A percentile compares a stretch with the other conserved stretches of the same genome.
phyloP scores from a whole-genome alignment of 1,140 invertebrate species.

The Drosophila dunni region DNA sequence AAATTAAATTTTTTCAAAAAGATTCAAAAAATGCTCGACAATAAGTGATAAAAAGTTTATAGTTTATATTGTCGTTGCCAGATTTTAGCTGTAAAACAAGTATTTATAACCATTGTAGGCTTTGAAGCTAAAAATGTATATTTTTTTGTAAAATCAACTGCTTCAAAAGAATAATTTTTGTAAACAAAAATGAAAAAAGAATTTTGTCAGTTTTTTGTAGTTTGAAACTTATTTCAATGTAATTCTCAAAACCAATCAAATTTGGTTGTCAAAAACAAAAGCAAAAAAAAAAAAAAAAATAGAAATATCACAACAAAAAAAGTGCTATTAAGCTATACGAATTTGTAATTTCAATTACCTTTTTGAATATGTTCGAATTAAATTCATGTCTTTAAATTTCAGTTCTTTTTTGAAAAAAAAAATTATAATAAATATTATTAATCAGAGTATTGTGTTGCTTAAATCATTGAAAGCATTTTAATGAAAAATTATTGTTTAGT shows the following conservation, averaged over 20 bases:
- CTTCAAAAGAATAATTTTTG: slow-evolving; percentile 18
- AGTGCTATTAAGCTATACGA: slow-evolving; percentile 24
- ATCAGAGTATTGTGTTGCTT: slow-evolving; percentile 26
- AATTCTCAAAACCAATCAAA: slow-evolving; percentile 2
- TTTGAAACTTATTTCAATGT: slow-evolving; percentile 23
- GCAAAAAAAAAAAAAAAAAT: slow-evolving; percentile 6
- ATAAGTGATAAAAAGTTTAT: slow-evolving; percentile 32
- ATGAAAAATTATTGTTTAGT: slow-evolving; percentile 29
- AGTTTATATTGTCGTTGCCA: slow-evolving; percentile 39
- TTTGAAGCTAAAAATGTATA: slow-evolving; percentile 28
- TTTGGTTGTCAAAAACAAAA: slow-evolving; percentile 17
- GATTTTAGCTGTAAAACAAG: slow-evolving; percentile 34
- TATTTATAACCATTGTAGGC: slow-evolving; percentile 43
- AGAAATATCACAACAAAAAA: slow-evolving; percentile 10
- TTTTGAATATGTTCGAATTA: slow-evolving; percentile 18
- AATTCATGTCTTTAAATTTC: slow-evolving; percentile 25
- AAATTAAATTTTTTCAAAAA: slow-evolving; percentile 14
- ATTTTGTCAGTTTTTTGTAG: slow-evolving; percentile 16
- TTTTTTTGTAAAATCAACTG: slow-evolving; percentile 27
- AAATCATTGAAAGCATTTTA: slow-evolving; percentile 32
- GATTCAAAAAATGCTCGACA: slow-evolving; percentile 19
- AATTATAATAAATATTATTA: neutral
- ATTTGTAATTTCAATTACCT: slow-evolving; percentile 27
- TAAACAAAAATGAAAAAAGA: slow-evolving; percentile 7
- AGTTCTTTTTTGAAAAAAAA: slow-evolving; percentile 10